These are phyloP conservation scores for Timandra comae DNA, from an alignment of 2,888 invertebrate genomes.

Conservation along the genomic window DNA sequence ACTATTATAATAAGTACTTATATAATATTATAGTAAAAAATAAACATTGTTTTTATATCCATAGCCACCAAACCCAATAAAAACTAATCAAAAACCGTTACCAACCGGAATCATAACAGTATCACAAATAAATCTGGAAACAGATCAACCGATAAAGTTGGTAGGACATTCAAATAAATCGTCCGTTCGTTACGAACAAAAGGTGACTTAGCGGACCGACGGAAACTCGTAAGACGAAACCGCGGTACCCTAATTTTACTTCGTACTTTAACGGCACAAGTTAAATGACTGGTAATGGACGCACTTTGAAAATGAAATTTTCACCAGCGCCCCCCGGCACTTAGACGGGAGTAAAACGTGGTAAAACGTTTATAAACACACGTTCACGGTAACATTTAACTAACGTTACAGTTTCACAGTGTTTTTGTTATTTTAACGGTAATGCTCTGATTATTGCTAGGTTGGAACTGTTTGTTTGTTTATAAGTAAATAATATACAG, in stretches of 20 bases:
- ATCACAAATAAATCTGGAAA: neutral
- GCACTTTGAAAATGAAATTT: slow-evolving; percentile 53
- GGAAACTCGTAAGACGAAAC: slow-evolving; percentile 24
- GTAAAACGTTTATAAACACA: slow-evolving; percentile 28
- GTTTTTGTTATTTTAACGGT: slow-evolving; percentile 8
- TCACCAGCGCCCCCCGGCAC: slow-evolving; percentile 31
- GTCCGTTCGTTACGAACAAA: slow-evolving; percentile 10
- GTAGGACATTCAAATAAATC: slow-evolving; percentile 3
- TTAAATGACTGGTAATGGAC: slow-evolving; percentile 58
- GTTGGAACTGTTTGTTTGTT: too few relatives aligned
- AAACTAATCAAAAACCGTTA: too few relatives aligned
- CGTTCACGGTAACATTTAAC: slow-evolving; percentile 15
- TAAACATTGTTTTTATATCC: too few relatives aligned
- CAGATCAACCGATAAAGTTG: slow-evolving; percentile 2
- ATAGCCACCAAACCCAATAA: too few relatives aligned
- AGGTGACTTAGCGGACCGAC: slow-evolving; percentile 7
- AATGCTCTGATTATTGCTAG: too few relatives aligned
- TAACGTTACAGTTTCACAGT: slow-evolving; percentile 10
- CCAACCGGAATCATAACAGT: too few relatives aligned
- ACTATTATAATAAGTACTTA: too few relatives aligned
- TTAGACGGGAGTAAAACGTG: slow-evolving; percentile 29
- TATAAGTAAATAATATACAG: too few relatives aligned
- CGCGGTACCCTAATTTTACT: slow-evolving; percentile 39
- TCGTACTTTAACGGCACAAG: slow-evolving; percentile 51
- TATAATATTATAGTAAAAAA: too few relatives aligned